phyloP scores from a whole-genome alignment of 1,140 invertebrate species.

The Drosophila paulistorum region DNA sequence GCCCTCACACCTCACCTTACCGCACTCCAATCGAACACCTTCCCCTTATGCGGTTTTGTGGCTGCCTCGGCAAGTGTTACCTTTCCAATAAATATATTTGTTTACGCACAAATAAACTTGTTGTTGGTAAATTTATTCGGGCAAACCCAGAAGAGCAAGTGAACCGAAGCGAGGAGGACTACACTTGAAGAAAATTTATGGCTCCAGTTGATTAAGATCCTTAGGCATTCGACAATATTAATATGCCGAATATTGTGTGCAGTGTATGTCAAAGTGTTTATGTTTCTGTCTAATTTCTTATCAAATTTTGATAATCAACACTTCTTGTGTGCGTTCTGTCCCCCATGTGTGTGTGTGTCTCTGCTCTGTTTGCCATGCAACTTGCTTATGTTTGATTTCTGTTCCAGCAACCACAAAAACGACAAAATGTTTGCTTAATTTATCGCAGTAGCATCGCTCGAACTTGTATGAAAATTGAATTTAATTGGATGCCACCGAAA shows the following conservation, averaged over 20 bases:
- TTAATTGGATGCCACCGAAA: slow-evolving; percentile 75
- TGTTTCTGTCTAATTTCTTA: slow-evolving; percentile 61
- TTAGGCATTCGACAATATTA: background rate
- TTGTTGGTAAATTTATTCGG: slow-evolving; percentile 57
- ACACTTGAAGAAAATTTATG: slow-evolving; percentile 20
- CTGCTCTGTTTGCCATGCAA: slow-evolving; percentile 19
- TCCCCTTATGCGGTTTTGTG: slow-evolving; percentile 26
- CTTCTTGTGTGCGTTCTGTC: slow-evolving; percentile 58
- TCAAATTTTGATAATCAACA: slow-evolving; percentile 72
- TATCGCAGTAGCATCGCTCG: slow-evolving; percentile 74
- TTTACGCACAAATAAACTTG: slow-evolving; percentile 80
- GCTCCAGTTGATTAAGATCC: background rate
- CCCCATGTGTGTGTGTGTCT: slow-evolving; percentile 14
- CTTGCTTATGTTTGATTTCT: slow-evolving; percentile 32
- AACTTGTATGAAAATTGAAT: slow-evolving; percentile 74
- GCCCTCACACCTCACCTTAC: background rate
- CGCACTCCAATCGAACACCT: slow-evolving; percentile 2
- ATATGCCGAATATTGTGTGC: background rate
- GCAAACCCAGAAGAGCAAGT: slow-evolving; percentile 41
- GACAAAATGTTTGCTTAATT: slow-evolving; percentile 75
- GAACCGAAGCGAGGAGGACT: slow-evolving; percentile 49
- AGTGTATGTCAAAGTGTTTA: slow-evolving; percentile 27
- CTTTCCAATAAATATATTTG: slow-evolving; percentile 81
- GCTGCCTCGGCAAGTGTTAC: slow-evolving; percentile 64
- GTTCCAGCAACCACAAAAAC: slow-evolving; percentile 29